Base-by-base conservation (phyloP, 2,888 invertebrate species). In the Antitype chi region DNA sequence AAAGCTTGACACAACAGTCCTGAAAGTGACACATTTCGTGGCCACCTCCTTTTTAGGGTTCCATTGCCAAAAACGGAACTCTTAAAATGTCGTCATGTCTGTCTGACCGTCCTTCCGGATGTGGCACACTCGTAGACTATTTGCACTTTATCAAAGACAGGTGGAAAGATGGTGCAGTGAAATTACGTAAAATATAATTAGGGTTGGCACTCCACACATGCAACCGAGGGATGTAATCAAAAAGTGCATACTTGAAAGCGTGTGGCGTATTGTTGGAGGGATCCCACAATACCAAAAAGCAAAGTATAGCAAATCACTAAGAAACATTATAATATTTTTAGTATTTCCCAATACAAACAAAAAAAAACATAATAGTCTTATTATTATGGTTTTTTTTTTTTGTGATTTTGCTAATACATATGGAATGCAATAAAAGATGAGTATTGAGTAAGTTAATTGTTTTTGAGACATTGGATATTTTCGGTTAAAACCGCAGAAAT, bases 1-100 rank as follows among this genome's bases (percentile, higher is more conserved):
- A 70, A 78, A 78, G 55, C 55, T 49, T 20, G 62, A 15, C 60
- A 43, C 49, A 78, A 47, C 52, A 52, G 28, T 25, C 3, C 38
- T 15, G 25, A 32, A 23, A 47, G n/a, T 64, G 68, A 69, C 57
- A 59, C 28, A 59, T 68, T 38, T 47, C 53, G 15, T 57, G 28
- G 8, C 43, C 15, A 43, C 49, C 23, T 53, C 17, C 6, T 70
- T 17, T 67, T 52, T 32, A 52, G 28, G 32, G 52, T 52, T 28
- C 49, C 23, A 1, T 32, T 9, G 15, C 28, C 9, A 67, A 52
- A 64, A 25, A 25, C 1, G 7, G 6, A 49, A 32, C 2, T 28
- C 28, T 9, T 52, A 52, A 5, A 28, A 64, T 20, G 23, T 49
- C 15, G 6, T 52, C 0, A 66, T 49, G 23, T 23, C 25, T 4